A percentile compares a stretch with the other conserved stretches of the same genome.
Conservation (phyloP, 2,797 vertebrate genomes). For the Cryptoblepharus egeriae region DNA sequence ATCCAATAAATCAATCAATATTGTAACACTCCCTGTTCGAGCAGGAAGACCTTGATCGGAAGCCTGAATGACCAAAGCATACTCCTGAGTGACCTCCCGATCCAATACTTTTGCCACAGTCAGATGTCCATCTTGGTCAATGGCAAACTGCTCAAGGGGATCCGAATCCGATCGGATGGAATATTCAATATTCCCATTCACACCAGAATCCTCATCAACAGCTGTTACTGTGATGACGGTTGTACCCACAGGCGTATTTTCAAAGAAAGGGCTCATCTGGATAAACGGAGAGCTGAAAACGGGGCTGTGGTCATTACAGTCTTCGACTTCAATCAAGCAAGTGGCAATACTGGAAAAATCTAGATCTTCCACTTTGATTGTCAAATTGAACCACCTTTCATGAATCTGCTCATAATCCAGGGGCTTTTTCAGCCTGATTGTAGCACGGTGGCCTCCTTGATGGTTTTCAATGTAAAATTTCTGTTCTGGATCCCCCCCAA, state of each 20-base stretch:
- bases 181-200: slow-evolving; percentile 85
- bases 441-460: slow-evolving; percentile 82
- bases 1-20: slow-evolving; percentile 85
- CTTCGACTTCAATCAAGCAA: slow-evolving; percentile 87
- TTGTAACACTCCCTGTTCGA: slow-evolving; percentile 82
- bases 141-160: slow-evolving; percentile 79
- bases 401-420: slow-evolving; percentile 87
- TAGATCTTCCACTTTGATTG: slow-evolving; percentile 86
- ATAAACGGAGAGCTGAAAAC: slow-evolving; percentile 86
- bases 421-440: slow-evolving; percentile 84
- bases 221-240: slow-evolving; percentile 82
- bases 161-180: slow-evolving; percentile 84
- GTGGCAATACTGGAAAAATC: slow-evolving; percentile 85
- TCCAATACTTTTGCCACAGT: slow-evolving; percentile 82
- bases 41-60: slow-evolving; percentile 84
- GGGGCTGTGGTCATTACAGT: slow-evolving; percentile 89
- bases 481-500: slow-evolving; percentile 86
- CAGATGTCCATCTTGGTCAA: slow-evolving; percentile 83
- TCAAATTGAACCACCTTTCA: slow-evolving; percentile 89
- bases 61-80: slow-evolving; percentile 84
- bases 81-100: slow-evolving; percentile 79
- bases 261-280: slow-evolving; percentile 80
- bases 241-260: slow-evolving; percentile 83
- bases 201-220: slow-evolving; percentile 86
- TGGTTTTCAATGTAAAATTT: slow-evolving; percentile 88